Conservation (phyloP, 2,888 invertebrate genomes). For the Nomada goodeniana region DNA sequence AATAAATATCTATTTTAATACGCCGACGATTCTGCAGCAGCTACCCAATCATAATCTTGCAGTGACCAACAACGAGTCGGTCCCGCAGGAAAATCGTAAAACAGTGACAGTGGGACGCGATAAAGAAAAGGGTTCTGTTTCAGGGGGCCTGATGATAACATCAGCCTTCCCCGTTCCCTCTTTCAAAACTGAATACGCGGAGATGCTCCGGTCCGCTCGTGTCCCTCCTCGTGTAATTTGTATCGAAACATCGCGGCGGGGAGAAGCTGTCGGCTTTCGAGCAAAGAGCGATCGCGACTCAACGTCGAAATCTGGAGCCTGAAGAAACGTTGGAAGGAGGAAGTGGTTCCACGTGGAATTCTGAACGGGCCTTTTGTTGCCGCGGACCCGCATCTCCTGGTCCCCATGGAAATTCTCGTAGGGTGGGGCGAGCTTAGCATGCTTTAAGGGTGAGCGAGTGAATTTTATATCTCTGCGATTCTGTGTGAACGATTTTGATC, state of each 20-base stretch:
- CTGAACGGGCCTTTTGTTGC: constrained; percentile 59
- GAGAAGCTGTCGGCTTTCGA: constrained; percentile 76
- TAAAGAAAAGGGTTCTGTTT: constrained; percentile 57
- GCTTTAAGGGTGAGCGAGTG: not conserved
- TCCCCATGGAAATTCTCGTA: constrained; percentile 31
- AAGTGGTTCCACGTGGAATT: constrained; percentile 62
- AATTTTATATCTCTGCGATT: not conserved
- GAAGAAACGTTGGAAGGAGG: constrained; percentile 72
- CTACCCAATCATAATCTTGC: not conserved
- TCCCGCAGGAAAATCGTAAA: constrained; percentile 36
- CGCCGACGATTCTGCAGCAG: not conserved
- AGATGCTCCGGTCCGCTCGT: constrained; percentile 59
- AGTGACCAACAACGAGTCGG: not conserved
- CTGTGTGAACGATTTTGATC: too few relatives aligned
- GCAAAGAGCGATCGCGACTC: constrained; percentile 79
- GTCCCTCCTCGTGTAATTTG: constrained; percentile 83
- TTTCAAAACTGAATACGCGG: constrained; percentile 15
- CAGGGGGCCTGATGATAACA: constrained; percentile 79
- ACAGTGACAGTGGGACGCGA: constrained; percentile 65
- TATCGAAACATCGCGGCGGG: constrained; percentile 81
- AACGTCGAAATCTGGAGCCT: constrained; percentile 56
- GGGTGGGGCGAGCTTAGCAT: not conserved
- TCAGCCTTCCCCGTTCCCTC: constrained; percentile 75
- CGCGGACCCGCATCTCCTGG: not conserved
- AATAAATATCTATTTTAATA: too few relatives aligned